Evolutionary conservation across 23 tunicate genomes (phyloP), one percentile per base, ranked within the genome.

Genomic region (Clavelina lepadiformis): DNA sequence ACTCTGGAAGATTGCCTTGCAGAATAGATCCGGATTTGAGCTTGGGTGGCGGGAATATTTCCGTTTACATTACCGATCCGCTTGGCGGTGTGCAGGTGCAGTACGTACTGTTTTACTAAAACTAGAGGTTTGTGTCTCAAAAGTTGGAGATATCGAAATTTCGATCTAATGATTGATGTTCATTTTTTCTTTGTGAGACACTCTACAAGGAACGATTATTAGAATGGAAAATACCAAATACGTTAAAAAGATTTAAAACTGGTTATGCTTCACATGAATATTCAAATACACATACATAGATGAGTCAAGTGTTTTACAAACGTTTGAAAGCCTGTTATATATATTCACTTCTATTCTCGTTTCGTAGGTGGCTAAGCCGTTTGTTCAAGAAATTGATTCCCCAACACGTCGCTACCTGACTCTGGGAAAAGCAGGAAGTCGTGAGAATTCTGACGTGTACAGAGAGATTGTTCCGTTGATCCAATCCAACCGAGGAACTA

Each of bases 41-140:
- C 3, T 66, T 75, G 1, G 78, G 68, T 7, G 63, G 54, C 18
- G 87, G 87, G 38, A 63, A 69, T 61, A 65, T 80, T 5, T 58
- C 67, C 18, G 70, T 80, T 2, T 71, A 71, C 64, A 72, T 80
- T 41, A 80, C 73, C 5, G 36, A 71, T 30, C 87, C 87, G 18
- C 26, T 26, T 27, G 87, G 87, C 5, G 32, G 13, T 5, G 67
- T 71, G 29, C 46, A 80, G 78, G 87, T 80, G n/a, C n/a, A 46
- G 0, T 19, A 41, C 15, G 15, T 41, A 15, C 49, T 20, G 61
- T 24, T 55, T 20, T 8, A 24, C n/a, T 28, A 31, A 6, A 11
- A 8, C 18, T 61, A 31, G 5, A 24, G 25, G 20, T 55, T 55
- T 55, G 25, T 24, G n/a, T n/a, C n/a, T n/a, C n/a, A n/a, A n/a